These are phyloP conservation scores for Platorchestia sp. DNA, from an alignment of 1,140 invertebrate species.

Conservation along the genomic window DNA sequence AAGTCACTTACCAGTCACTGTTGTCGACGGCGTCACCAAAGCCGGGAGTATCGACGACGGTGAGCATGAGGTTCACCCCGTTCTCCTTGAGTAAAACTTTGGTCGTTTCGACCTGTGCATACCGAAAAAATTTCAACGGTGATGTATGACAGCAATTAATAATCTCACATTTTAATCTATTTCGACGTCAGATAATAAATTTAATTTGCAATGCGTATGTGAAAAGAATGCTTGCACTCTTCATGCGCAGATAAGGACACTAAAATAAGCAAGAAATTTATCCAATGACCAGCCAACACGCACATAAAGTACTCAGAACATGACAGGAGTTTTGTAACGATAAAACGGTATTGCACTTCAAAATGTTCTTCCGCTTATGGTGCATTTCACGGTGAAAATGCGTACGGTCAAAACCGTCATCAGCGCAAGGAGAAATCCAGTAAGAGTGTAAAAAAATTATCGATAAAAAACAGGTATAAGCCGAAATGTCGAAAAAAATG, in stretches of 20 bases:
- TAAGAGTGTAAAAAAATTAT: neutral
- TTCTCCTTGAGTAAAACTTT: constrained; percentile 81
- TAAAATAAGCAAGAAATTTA: neutral
- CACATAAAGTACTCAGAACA: neutral
- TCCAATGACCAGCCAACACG: no score
- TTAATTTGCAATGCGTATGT: neutral
- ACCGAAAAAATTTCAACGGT: neutral
- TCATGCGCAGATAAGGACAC: neutral
- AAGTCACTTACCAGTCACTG: constrained; percentile 74
- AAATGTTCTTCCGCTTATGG: neutral
- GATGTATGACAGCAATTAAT: neutral
- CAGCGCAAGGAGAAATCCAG: neutral
- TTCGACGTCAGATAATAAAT: neutral
- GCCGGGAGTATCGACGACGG: constrained; percentile 80
- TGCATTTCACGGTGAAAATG: neutral
- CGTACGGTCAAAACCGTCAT: neutral
- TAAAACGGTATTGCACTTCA: neutral
- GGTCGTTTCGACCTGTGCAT: constrained; percentile 86
- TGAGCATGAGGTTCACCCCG: constrained; percentile 75
- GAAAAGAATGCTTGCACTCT: neutral
- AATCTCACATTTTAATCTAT: neutral
- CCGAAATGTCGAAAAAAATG: neutral
- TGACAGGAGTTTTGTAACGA: neutral
- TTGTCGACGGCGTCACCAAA: constrained; percentile 81
- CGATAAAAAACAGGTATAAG: neutral